A percentile compares a stretch with the other conserved stretches of the same genome.
Evolutionary conservation across 2,888 invertebrate genomes (phyloP).

Genomic region (Acanthopleura granulata): DNA sequence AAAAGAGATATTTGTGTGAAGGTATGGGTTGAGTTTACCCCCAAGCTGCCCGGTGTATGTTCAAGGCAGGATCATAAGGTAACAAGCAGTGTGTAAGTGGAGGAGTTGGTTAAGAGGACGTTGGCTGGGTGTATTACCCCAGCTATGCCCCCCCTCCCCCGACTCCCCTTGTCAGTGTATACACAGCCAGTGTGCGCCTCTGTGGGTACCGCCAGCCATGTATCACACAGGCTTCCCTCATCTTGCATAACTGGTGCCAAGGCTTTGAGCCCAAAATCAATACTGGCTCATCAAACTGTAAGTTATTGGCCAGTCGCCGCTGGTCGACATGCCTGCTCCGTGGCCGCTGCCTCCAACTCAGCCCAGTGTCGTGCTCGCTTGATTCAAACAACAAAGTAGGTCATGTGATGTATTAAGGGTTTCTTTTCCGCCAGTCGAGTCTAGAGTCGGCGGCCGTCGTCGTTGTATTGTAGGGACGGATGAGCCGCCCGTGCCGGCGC

Average conservation of each 20-base stretch:
- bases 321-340: not conserved
- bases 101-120: too few species aligned
- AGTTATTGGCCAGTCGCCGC: slow-evolving; percentile 10
- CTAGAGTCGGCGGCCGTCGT: too few species aligned
- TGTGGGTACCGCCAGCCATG: not conserved
- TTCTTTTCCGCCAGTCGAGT: slow-evolving; percentile 6
- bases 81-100: too few species aligned
- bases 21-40: too few species aligned
- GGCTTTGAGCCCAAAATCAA: slow-evolving; percentile 3
- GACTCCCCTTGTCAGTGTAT: too few species aligned
- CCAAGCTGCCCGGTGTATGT: too few species aligned
- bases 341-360: not conserved
- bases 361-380: not conserved
- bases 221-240: not conserved
- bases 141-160: too few species aligned
- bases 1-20: too few species aligned
- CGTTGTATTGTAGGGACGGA: not conserved
- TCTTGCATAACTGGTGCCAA: slow-evolving; percentile 6
- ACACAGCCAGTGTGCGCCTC: too few species aligned
- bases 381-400: slow-evolving; percentile 2
- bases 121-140: too few species aligned
- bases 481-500: too few species aligned
- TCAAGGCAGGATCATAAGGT: too few species aligned
- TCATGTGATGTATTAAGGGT: not conserved
- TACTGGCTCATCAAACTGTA: slow-evolving; percentile 6